Evolutionary conservation across 2,113 vertebrate genomes (phyloP).

Genomic region (Patagioenas fasciata): DNA sequence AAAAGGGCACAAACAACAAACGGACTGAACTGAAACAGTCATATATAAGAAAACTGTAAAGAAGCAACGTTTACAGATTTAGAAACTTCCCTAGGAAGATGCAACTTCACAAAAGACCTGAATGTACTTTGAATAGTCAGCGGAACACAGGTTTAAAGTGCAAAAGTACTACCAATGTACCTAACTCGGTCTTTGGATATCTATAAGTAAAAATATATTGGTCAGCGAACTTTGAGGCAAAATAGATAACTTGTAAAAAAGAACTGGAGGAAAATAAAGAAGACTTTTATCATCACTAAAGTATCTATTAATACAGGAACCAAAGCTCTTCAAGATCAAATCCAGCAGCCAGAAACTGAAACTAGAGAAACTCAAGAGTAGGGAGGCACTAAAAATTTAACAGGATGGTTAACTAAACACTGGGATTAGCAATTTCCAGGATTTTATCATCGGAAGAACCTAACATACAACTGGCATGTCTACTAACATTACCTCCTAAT

Average conservation of each 20-base stretch:
- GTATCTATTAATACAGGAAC: neutral
- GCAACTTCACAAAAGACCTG: rapidly evolving
- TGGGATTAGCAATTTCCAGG: rapidly evolving
- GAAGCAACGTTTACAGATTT: neutral
- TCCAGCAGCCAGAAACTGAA: neutral
- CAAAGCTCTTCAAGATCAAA: neutral
- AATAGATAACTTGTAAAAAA: neutral
- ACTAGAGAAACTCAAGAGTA: neutral
- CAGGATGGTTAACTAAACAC: neutral
- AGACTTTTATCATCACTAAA: neutral
- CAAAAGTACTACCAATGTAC: neutral
- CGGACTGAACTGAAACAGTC: neutral
- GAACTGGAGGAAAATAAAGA: neutral
- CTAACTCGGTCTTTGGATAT: neutral
- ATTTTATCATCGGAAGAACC: neutral
- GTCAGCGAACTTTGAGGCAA: neutral
- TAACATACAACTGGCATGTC: neutral
- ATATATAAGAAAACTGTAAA: neutral
- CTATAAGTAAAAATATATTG: neutral
- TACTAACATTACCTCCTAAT: neutral
- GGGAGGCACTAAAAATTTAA: neutral
- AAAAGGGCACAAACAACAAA: neutral
- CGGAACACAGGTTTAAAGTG: neutral
- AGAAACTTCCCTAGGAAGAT: neutral
- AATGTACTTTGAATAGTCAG: neutral